Evolutionary conservation across 2,888 invertebrate species (phyloP).

Genomic region (Lithodes maja): DNA sequence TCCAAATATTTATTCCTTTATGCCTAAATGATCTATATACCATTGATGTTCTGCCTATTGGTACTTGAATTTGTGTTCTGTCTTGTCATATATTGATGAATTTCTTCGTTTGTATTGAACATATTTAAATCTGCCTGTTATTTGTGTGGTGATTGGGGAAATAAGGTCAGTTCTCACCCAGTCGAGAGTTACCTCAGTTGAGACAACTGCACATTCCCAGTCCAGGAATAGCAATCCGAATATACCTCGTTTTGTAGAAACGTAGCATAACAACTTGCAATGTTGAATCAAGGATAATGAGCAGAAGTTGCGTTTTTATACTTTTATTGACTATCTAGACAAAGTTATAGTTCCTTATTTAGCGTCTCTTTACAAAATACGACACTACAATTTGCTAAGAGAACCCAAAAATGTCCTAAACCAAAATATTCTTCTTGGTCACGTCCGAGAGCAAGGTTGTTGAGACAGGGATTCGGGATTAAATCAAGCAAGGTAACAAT

Average conservation of each 20-base stretch:
- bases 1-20: too few relatives aligned
- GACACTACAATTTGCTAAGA: neutral
- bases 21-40: too few relatives aligned
- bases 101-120: too few relatives aligned
- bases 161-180: too few relatives aligned
- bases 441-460: neutral
- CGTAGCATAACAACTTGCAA: neutral
- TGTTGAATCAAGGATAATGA: neutral
- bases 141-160: too few relatives aligned
- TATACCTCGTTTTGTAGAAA: neutral
- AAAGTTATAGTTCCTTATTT: neutral
- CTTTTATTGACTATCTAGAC: conserved; percentile 13
- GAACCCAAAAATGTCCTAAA: neutral
- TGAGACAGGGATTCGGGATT: neutral
- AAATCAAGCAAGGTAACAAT: neutral
- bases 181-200: too few relatives aligned
- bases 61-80: too few relatives aligned
- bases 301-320: neutral
- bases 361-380: conserved; percentile 11
- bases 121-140: too few relatives aligned
- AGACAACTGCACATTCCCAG: too few relatives aligned
- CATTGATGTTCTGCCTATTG: too few relatives aligned
- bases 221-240: too few relatives aligned
- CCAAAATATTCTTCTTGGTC: conserved; percentile 8
- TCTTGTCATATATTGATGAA: too few relatives aligned